Evolutionary conservation across 2,888 invertebrate species (phyloP).

Genomic region (Dioctria rufipes): DNA sequence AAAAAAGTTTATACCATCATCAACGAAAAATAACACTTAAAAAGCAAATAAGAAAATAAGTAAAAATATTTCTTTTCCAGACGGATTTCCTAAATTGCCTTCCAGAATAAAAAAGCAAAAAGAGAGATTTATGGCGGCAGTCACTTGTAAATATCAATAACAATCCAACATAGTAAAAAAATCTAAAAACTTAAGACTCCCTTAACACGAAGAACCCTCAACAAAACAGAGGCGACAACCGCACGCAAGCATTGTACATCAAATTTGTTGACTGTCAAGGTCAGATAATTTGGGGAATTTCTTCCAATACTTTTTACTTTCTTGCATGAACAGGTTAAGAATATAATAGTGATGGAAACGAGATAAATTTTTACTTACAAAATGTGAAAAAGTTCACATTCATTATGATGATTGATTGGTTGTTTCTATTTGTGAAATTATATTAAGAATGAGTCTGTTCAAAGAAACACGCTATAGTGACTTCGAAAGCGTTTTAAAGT

Average conservation of each 20-base stretch:
- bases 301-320: not conserved
- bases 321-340: not conserved
- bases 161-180: slow-evolving; percentile 13
- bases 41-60: slow-evolving; percentile 17
- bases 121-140: slow-evolving; percentile 36
- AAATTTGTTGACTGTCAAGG: slow-evolving; percentile 46
- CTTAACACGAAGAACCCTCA: slow-evolving; percentile 28
- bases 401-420: too few species aligned
- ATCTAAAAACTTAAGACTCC: not conserved
- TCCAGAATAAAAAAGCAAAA: slow-evolving; percentile 30
- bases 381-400: too few species aligned
- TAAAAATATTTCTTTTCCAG: slow-evolving; percentile 25
- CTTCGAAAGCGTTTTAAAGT: too few species aligned
- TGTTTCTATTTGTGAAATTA: too few species aligned
- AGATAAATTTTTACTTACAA: too few species aligned
- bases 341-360: not conserved
- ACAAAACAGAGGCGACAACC: slow-evolving; percentile 27
- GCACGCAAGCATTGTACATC: slow-evolving; percentile 38
- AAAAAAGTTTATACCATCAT: slow-evolving; percentile 9
- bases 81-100: slow-evolving; percentile 48
- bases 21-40: slow-evolving; percentile 20
- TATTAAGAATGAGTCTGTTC: too few species aligned
- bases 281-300: slow-evolving; percentile 42
- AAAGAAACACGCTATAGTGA: too few species aligned
- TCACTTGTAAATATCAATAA: slow-evolving; percentile 38